phyloP scores from a whole-genome alignment of 23 tunicate genomes.

The Ascidia mentula region DNA sequence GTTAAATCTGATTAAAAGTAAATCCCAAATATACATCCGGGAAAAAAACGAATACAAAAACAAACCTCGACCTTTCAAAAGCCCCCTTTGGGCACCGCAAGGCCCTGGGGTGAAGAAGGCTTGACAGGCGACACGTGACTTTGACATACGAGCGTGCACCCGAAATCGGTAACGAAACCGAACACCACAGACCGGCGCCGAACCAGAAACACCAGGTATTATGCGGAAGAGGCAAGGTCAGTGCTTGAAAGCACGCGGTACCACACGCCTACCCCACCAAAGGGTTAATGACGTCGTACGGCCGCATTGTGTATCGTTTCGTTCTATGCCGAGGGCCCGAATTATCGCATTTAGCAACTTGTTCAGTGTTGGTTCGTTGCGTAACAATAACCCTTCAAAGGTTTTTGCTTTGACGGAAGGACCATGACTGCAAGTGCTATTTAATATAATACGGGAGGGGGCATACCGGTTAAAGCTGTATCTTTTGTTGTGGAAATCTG shows the following conservation, averaged over 20 bases:
- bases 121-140: not conserved
- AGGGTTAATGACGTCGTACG: not conserved
- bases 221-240: slow-evolving; percentile 7
- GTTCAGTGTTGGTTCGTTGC: no score
- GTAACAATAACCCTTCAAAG: no score
- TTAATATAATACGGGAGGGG: no score
- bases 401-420: no score
- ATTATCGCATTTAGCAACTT: not conserved
- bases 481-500: no score
- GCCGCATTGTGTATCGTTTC: not conserved
- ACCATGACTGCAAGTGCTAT: no score
- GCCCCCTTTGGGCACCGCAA: no score
- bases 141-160: not conserved
- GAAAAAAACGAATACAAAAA: no score
- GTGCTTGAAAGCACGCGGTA: not conserved
- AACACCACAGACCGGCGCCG: not conserved
- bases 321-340: not conserved
- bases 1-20: no score
- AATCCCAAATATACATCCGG: no score
- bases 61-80: no score
- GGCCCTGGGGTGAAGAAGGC: not conserved
- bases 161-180: not conserved
- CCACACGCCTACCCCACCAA: not conserved
- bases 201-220: slow-evolving; percentile 11
- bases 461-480: no score